Evolutionary conservation across 2,888 invertebrate species (phyloP).

Genomic region (Geophilus truncorum): DNA sequence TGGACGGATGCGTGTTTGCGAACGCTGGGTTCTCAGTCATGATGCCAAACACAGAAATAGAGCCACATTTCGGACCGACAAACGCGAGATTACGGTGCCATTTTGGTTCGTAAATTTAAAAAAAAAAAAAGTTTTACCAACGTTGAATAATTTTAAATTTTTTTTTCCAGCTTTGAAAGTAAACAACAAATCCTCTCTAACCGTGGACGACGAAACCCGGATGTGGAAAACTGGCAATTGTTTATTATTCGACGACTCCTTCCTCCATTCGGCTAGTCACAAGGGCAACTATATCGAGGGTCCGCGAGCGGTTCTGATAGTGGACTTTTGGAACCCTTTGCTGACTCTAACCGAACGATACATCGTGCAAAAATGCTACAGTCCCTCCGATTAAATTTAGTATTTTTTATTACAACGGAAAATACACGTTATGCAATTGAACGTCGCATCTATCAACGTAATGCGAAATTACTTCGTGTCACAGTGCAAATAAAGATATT

Average conservation of each 20-base stretch:
- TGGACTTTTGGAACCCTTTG: slow-evolving; percentile 32
- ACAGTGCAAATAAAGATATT: neutral
- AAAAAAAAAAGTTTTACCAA: too few species aligned
- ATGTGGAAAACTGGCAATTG: slow-evolving; percentile 24
- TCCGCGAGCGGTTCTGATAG: slow-evolving; percentile 20
- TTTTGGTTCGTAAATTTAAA: slow-evolving; percentile 18
- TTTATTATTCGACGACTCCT: slow-evolving; percentile 33
- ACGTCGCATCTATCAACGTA: neutral
- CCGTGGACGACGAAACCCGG: neutral
- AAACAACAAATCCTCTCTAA: neutral
- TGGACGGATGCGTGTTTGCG: slow-evolving; percentile 28
- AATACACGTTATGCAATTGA: neutral
- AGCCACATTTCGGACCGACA: slow-evolving; percentile 23
- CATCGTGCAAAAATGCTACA: neutral
- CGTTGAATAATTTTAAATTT: too few species aligned
- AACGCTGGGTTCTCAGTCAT: slow-evolving; percentile 28
- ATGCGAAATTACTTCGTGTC: neutral
- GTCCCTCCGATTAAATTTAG: neutral
- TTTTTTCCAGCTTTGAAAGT: slow-evolving; percentile 10
- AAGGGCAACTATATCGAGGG: neutral
- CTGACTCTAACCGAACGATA: neutral
- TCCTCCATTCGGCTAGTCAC: neutral
- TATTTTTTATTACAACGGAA: neutral
- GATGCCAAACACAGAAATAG: neutral
- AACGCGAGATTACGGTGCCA: slow-evolving; percentile 32